A percentile compares a stretch with the other conserved stretches of the same genome.
Conservation (phyloP, 2,888 invertebrate species). For the Desoria tigrina region DNA sequence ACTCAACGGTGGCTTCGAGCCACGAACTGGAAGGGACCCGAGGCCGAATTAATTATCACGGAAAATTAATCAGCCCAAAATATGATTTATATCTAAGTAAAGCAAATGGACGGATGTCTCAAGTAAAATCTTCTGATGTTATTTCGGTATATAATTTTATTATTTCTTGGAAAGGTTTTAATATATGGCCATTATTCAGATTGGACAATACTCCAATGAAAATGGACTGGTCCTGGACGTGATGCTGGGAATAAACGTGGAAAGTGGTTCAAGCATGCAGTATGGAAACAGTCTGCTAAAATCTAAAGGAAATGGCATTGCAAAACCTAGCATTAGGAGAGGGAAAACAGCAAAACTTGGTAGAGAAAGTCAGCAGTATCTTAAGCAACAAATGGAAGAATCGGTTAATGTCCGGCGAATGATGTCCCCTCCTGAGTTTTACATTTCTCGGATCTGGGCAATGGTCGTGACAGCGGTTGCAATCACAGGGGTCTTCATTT, state of each 20-base stretch:
- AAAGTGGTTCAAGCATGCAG: conserved; percentile 29
- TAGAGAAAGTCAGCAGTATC: conserved; percentile 14
- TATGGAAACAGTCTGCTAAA: conserved; percentile 11
- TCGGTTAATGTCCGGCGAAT: conserved; percentile 45
- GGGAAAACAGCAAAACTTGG: conserved; percentile 43
- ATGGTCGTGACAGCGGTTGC: conserved; percentile 55
- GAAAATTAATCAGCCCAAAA: conserved; percentile 50
- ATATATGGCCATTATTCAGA: conserved; percentile 43
- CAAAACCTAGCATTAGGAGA: conserved; percentile 23
- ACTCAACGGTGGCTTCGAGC: conserved; percentile 49
- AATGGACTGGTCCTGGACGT: conserved; percentile 55
- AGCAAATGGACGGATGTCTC: conserved; percentile 41
- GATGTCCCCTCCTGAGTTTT: conserved; percentile 54
- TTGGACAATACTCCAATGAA: conserved; percentile 56
- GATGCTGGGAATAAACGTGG: conserved; percentile 42
- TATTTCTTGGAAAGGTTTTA: neutral
- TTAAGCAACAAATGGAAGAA: conserved; percentile 27
- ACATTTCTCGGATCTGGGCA: conserved; percentile 55
- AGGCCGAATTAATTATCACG: conserved; percentile 52
- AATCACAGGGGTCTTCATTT: conserved; percentile 55
- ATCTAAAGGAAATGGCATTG: conserved; percentile 14
- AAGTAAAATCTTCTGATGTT: conserved; percentile 33
- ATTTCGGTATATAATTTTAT: neutral
- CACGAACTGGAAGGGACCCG: conserved; percentile 52
- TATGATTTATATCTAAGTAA: conserved; percentile 50